phyloP scores from a whole-genome alignment of 2,888 invertebrate species.

The Sinotaia quadrata region DNA sequence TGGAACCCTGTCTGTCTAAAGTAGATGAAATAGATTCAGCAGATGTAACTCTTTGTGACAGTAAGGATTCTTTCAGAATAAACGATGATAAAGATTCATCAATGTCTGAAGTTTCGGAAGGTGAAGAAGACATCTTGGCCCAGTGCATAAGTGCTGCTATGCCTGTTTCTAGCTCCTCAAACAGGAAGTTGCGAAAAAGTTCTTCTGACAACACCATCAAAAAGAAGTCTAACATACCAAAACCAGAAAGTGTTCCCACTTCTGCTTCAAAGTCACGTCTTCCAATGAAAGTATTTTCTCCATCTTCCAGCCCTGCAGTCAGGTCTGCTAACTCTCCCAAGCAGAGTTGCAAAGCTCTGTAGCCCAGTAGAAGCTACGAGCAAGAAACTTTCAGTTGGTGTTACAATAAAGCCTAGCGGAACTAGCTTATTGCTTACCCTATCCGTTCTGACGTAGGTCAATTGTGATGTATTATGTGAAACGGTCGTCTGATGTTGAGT shows the following conservation, averaged over 20 bases:
- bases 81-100: slow-evolving; percentile 49
- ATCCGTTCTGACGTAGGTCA: too few relatives aligned
- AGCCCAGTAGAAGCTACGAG: too few relatives aligned
- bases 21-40: slow-evolving; percentile 16
- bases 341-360: too few relatives aligned
- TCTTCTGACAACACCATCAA: slow-evolving; percentile 63
- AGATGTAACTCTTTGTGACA: slow-evolving; percentile 15
- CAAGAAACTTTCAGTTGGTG: too few relatives aligned
- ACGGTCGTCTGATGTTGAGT: too few relatives aligned
- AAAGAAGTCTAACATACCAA: slow-evolving; percentile 47
- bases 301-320: neutral
- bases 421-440: too few relatives aligned
- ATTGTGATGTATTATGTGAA: too few relatives aligned
- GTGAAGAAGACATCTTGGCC: slow-evolving; percentile 77
- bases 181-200: slow-evolving; percentile 59
- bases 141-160: slow-evolving; percentile 84
- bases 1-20: neutral
- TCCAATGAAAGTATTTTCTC: slow-evolving; percentile 30
- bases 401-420: too few relatives aligned
- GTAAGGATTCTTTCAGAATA: slow-evolving; percentile 6
- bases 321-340: slow-evolving; percentile 23
- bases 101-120: slow-evolving; percentile 67
- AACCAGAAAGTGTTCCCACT: slow-evolving; percentile 41
- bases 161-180: slow-evolving; percentile 72
- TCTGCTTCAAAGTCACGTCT: slow-evolving; percentile 31